These are phyloP conservation scores for Mythimna albipuncta DNA, from an alignment of 2,888 invertebrate genomes.

Conservation along the genomic window DNA sequence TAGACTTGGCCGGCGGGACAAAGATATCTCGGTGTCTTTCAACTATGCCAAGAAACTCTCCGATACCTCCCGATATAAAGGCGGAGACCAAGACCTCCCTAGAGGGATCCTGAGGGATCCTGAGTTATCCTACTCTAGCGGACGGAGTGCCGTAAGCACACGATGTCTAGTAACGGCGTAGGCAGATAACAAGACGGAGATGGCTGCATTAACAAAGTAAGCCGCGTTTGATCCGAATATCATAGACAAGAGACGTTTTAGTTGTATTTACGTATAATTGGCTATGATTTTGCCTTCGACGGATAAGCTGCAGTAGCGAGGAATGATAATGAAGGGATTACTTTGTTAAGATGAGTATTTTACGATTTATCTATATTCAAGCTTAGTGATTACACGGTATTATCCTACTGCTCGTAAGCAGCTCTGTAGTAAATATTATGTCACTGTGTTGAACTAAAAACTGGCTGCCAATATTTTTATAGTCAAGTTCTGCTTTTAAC, in stretches of 20 bases:
- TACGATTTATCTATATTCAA: background rate
- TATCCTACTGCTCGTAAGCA: background rate
- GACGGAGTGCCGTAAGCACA: constrained; percentile 38
- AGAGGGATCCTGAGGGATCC: constrained; percentile 40
- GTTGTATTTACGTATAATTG: constrained; percentile 5
- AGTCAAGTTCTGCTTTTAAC: background rate
- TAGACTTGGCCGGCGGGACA: constrained; percentile 49
- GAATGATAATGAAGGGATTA: background rate
- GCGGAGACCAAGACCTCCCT: constrained; percentile 46
- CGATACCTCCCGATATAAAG: constrained; percentile 54
- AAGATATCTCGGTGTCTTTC: constrained; percentile 51
- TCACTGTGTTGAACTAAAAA: background rate
- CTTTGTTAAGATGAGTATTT: background rate
- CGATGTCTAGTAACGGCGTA: constrained; percentile 25
- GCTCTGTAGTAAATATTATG: background rate
- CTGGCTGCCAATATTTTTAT: constrained; percentile 2
- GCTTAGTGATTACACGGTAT: background rate
- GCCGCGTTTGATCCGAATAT: constrained; percentile 24
- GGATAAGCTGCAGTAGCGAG: background rate
- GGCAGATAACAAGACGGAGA: constrained; percentile 22
- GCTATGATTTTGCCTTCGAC: background rate
- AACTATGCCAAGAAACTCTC: constrained; percentile 41
- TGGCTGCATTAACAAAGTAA: constrained; percentile 33
- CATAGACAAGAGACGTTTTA: background rate
- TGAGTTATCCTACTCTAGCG: constrained; percentile 48